Percentiles rank a stretch among this genome's conserved stretches.
phyloP scores from a whole-genome alignment of 2,113 vertebrate genomes.

The Ceuthmochares aereus region DNA sequence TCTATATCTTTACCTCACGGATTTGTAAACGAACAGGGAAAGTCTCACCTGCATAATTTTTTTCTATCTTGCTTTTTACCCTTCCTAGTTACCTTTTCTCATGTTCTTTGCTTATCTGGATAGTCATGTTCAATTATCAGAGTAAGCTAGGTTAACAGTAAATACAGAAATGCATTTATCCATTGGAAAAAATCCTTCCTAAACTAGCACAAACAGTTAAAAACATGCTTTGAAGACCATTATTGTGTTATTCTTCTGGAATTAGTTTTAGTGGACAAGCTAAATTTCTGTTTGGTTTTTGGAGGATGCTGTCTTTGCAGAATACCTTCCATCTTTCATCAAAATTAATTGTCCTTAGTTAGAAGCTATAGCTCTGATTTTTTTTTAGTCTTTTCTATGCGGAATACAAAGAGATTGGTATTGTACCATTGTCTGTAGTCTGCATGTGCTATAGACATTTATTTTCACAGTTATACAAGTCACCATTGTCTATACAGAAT shows the following conservation, averaged over 20 bases:
- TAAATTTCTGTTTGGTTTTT: not conserved
- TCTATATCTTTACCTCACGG: accelerated
- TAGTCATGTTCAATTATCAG: accelerated
- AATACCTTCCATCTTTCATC: not conserved
- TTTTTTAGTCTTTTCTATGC: not conserved
- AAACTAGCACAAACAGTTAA: not conserved
- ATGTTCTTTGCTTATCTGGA: accelerated
- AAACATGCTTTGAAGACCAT: not conserved
- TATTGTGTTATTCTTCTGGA: not conserved
- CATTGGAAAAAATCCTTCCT: not conserved
- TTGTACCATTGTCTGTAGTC: not conserved
- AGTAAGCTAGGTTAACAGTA: not conserved
- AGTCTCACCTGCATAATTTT: not conserved
- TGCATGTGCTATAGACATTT: not conserved
- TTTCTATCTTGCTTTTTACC: not conserved
- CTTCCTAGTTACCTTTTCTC: not conserved
- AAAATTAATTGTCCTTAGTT: not conserved
- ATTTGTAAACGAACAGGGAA: not conserved
- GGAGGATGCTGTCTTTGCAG: not conserved
- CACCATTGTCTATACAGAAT: not conserved
- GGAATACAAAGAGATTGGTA: not conserved
- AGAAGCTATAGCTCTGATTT: not conserved
- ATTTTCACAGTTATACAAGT: not conserved
- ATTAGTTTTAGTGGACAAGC: not conserved
- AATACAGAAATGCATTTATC: not conserved